A percentile compares a stretch with the other conserved stretches of the same genome.
phyloP scores from a whole-genome alignment of 2,888 invertebrate genomes.

The Camptogramma bilineatum region DNA sequence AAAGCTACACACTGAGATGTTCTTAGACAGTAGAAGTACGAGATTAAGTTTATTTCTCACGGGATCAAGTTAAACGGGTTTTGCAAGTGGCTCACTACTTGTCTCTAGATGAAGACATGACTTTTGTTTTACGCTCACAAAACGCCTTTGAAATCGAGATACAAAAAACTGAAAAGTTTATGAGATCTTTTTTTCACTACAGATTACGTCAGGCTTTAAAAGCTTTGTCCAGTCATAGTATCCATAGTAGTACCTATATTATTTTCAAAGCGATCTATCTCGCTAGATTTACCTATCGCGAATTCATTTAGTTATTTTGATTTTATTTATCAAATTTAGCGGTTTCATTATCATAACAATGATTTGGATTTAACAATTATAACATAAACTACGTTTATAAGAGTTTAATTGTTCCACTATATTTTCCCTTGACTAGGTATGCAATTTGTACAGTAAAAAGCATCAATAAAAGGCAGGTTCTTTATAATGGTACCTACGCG shows the following conservation, averaged over 20 bases:
- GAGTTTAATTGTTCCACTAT: no score
- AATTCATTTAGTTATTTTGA: no score
- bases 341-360: no score
- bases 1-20: constrained; percentile 36
- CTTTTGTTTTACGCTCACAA: constrained; percentile 30
- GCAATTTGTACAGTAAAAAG: not conserved
- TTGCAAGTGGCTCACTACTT: constrained; percentile 36
- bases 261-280: not conserved
- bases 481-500: constrained; percentile 36
- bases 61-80: constrained; percentile 40
- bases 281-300: no score
- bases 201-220: not conserved
- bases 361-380: no score
- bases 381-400: no score
- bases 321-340: no score
- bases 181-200: not conserved
- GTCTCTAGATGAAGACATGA: constrained; percentile 30
- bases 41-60: constrained; percentile 44
- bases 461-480: constrained; percentile 9
- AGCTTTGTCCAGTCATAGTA: not conserved
- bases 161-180: constrained; percentile 1
- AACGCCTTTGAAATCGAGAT: constrained; percentile 14
- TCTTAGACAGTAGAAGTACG: constrained; percentile 38
- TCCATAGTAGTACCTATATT: not conserved
- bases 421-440: not conserved